A percentile compares a stretch with the other conserved stretches of the same genome.
These are phyloP conservation scores for Macaria liturata DNA, from an alignment of 2,888 invertebrate species.

Conservation along the genomic window DNA sequence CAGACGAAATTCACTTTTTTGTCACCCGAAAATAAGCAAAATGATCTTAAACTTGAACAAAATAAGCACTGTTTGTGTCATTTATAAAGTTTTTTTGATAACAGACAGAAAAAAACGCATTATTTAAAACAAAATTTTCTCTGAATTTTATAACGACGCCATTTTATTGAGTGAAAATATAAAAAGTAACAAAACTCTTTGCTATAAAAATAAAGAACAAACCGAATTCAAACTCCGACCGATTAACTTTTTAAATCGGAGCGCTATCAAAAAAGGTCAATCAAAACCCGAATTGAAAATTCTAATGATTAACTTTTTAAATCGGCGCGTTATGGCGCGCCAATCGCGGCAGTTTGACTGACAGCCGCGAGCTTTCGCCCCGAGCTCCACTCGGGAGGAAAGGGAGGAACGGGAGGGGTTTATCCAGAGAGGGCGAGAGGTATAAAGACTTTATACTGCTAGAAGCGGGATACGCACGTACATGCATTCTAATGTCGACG, in stretches of 20 bases:
- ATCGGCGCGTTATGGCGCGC: slow-evolving; percentile 48
- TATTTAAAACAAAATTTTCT: too few species aligned
- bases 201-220: not conserved
- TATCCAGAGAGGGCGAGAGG: slow-evolving; percentile 38
- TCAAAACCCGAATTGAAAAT: slow-evolving; percentile 10
- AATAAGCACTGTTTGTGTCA: too few species aligned
- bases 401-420: slow-evolving; percentile 33
- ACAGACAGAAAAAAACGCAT: not conserved
- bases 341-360: slow-evolving; percentile 61
- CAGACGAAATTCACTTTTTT: too few species aligned
- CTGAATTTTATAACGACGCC: too few species aligned
- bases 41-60: too few species aligned
- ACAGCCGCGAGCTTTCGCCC: slow-evolving; percentile 47
- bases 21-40: too few species aligned
- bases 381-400: slow-evolving; percentile 19
- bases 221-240: slow-evolving; percentile 11
- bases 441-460: too few species aligned
- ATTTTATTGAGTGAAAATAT: too few species aligned
- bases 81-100: not conserved
- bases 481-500: slow-evolving; percentile 18
- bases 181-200: too few species aligned
- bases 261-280: slow-evolving; percentile 40
- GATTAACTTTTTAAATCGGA: slow-evolving; percentile 25
- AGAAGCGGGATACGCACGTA: slow-evolving; percentile 19
- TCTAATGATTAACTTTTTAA: slow-evolving; percentile 22